Evolutionary conservation across 2,797 vertebrate genomes (phyloP).

Genomic region (Thaleichthys pacificus): DNA sequence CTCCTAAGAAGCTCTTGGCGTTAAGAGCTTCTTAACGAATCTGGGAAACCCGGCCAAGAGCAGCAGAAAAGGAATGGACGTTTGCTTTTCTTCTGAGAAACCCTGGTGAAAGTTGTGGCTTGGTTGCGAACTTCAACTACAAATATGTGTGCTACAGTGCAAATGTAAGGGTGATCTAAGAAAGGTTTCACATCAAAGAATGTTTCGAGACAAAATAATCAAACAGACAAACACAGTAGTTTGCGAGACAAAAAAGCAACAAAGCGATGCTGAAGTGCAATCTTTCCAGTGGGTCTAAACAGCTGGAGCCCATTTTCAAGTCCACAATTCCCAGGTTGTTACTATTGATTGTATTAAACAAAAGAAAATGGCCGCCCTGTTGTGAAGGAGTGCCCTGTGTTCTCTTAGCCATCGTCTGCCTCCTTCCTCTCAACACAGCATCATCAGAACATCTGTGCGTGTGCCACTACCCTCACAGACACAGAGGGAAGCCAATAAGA

Average conservation of each 20-base stretch:
- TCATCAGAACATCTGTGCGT: background rate
- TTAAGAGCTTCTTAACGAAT: too few species aligned
- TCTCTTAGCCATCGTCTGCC: background rate
- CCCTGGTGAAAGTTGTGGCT: slow-evolving; percentile 16
- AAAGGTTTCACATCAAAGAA: too few species aligned
- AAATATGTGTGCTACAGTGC: background rate
- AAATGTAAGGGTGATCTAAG: too few species aligned
- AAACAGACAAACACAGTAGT: background rate
- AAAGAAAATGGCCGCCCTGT: slow-evolving; percentile 52
- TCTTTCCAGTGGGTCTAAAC: background rate
- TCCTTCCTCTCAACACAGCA: background rate
- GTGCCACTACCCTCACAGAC: background rate
- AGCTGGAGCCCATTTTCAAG: slow-evolving; percentile 28
- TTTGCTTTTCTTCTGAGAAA: slow-evolving; percentile 13
- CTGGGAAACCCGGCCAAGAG: background rate
- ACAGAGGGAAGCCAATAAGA: background rate
- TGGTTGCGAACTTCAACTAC: background rate
- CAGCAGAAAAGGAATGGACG: background rate
- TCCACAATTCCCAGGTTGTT: slow-evolving; percentile 28
- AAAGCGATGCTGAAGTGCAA: background rate
- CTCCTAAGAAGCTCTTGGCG: too few species aligned
- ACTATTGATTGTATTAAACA: slow-evolving; percentile 9
- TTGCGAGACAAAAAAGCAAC: background rate
- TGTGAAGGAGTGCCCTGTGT: slow-evolving; percentile 10
- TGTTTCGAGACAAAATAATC: too few species aligned